phyloP scores from a whole-genome alignment of 2,888 invertebrate species.

The Cephus runcator region DNA sequence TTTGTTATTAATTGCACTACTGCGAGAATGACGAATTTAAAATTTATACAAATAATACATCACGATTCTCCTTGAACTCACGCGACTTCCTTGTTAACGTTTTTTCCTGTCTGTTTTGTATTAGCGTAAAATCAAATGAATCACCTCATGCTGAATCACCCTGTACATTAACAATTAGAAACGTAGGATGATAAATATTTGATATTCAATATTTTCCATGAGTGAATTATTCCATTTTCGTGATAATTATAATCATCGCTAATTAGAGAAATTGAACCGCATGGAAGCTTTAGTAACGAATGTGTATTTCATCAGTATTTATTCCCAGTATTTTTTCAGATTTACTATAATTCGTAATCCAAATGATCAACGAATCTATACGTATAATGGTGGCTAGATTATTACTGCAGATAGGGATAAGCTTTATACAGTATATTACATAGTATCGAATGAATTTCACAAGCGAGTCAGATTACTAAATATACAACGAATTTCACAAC shows the following conservation, averaged over 20 bases:
- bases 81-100: neutral
- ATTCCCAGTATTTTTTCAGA: neutral
- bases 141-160: neutral
- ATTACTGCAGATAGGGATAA: slow-evolving; percentile 3
- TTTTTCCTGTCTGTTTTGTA: neutral
- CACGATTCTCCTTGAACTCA: neutral
- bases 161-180: neutral
- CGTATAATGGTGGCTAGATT: neutral
- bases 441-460: slow-evolving; percentile 16
- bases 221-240: neutral
- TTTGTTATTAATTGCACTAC: neutral
- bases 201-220: neutral
- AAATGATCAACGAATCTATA: neutral
- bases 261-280: neutral
- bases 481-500: neutral
- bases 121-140: neutral
- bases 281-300: neutral
- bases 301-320: neutral
- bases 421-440: slow-evolving; percentile 13
- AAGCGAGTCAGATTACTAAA: slow-evolving; percentile 8
- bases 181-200: neutral
- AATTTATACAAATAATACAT: neutral
- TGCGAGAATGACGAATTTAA: neutral
- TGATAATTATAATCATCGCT: neutral
- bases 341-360: neutral